Evolutionary conservation across 2,113 vertebrate genomes (phyloP), one percentile per base, ranked within the genome.

Genomic region (Circaetus gallicus): DNA sequence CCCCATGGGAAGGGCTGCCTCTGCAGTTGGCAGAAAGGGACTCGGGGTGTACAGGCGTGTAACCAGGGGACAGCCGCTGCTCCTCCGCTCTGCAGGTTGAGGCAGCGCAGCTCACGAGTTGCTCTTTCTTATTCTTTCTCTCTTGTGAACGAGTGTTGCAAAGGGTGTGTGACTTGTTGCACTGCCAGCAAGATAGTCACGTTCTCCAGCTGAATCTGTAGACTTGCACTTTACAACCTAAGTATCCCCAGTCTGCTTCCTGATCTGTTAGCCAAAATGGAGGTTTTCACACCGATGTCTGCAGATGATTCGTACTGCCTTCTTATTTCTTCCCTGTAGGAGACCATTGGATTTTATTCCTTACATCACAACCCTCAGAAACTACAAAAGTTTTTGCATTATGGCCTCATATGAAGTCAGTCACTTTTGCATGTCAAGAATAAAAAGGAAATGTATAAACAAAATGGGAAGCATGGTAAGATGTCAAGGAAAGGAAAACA

Each of bases 101-200:
- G 34, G 22, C 49, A 80, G 11, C 0, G 1, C 52, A 82, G 52
- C 47, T 81, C 16, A 20, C 0, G 0, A 74, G 18, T 55, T 43
- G 28, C 9, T 38, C 71, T 29, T 66, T 45, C 49, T 72, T 82
- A 24, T 16, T 56, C 17, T 67, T 82, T 74, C 18, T 52, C 7
- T 65, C 43, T 16, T 38, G 31, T 34, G 69, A 45, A n/a, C 0
- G 5, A 31, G 25, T 40, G 45, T 58, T 70, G 55, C 59, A 62
- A 66, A 78, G 53, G 28, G 9, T 56, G 8, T 52, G 32, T 72
- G 47, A n/a, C 32, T 59, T 66, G 13, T 47, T 73, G 53, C 67
- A 28, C 17, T 36, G 45, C 24, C 69, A 58, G 66, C 29, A 76
- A 20, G 32, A 29, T 2, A 58, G 34, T 77, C 19, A 22, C 1